Evolutionary conservation across 2,888 invertebrate species (phyloP), one percentile per base, ranked within the genome.

Genomic region (Notocelia uddmanniana): DNA sequence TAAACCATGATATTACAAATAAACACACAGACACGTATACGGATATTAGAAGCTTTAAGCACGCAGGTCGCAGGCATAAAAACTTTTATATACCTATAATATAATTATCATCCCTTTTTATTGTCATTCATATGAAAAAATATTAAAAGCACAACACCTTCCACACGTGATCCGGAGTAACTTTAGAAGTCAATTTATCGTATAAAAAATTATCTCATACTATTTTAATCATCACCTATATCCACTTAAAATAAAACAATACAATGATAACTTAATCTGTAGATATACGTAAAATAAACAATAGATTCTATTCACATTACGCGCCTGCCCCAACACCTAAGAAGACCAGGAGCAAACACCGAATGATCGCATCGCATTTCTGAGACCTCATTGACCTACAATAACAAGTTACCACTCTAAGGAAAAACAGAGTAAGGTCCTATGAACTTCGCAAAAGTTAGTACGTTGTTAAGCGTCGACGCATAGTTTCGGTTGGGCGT

Each of bases 401-500:
- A 83, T 84, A 86, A 81, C 31, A 62, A 31, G 19, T 8, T 6
- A 3, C 3, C 1, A n/a, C n/a, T 52, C 13, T n/a, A 21, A 54
- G 15, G 21, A 19, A 64, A 37, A 64, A 64, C 52, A 34, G 21
- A 21, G 8, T 31, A 64, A 54, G 21, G n/a, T 23, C 54, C 8
- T 37, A 10, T 37, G 15, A 37, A 54, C 10, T 21, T 52, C 37
- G 37, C n/a, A n/a, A 23, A 9, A 54, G 64, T 37, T 64, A 54
- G 10, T 52, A n/a, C 52, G n/a, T 54, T 63, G 21, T 37, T 37
- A 3, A 21, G 37, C 23, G 3, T n/a, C 15, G 1, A 10, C n/a
- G 81, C 79, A 76, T 80, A 83, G 79, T 83, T 83, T 78, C 81
- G 81, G 88, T 90, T 92, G 91, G 90, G 80, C 77, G 82, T 85